A percentile compares a stretch with the other conserved stretches of the same genome.
Conservation (phyloP, 2,888 invertebrate species). For the Oscheius sp. region DNA sequence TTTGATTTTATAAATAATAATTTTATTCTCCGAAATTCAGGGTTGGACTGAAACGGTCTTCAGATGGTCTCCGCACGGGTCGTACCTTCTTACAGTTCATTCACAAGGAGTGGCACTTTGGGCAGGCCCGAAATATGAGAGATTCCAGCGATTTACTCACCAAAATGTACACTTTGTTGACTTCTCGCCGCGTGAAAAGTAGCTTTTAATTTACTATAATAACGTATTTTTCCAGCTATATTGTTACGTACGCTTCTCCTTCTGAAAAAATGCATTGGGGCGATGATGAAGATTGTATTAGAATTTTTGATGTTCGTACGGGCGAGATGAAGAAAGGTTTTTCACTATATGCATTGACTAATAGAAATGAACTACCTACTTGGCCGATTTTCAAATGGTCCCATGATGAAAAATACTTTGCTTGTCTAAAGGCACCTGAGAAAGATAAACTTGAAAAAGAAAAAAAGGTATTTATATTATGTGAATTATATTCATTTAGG, state of each 20-base stretch:
- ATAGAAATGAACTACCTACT: conserved; percentile 72
- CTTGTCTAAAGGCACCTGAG: conserved; percentile 64
- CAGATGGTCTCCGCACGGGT: conserved; percentile 96
- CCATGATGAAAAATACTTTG: conserved; percentile 66
- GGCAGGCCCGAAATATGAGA: conserved; percentile 92
- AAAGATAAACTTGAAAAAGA: conserved; percentile 56
- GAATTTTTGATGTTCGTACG: conserved; percentile 96
- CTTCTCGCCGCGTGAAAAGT: conserved; percentile 95
- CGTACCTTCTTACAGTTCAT: conserved; percentile 94
- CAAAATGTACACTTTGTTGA: conserved; percentile 90
- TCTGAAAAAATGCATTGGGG: conserved; percentile 74
- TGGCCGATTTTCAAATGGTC: conserved; percentile 70
- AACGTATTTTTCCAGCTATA: conserved; percentile 75
- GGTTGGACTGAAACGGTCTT: conserved; percentile 95
- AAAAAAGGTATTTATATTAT: conserved; percentile 37
- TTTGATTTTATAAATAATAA: background rate
- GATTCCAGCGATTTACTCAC: conserved; percentile 85
- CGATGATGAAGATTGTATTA: conserved; percentile 80
- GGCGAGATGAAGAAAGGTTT: conserved; percentile 72
- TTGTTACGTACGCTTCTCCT: conserved; percentile 89
- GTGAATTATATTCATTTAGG: conserved; percentile 64
- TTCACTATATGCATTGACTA: conserved; percentile 55
- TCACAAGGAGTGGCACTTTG: conserved; percentile 91
- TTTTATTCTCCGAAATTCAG: conserved; percentile 73
- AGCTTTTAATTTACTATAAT: conserved; percentile 28